These are phyloP conservation scores for Drosophila leontia DNA, from an alignment of 1,140 invertebrate genomes.

Conservation along the genomic window DNA sequence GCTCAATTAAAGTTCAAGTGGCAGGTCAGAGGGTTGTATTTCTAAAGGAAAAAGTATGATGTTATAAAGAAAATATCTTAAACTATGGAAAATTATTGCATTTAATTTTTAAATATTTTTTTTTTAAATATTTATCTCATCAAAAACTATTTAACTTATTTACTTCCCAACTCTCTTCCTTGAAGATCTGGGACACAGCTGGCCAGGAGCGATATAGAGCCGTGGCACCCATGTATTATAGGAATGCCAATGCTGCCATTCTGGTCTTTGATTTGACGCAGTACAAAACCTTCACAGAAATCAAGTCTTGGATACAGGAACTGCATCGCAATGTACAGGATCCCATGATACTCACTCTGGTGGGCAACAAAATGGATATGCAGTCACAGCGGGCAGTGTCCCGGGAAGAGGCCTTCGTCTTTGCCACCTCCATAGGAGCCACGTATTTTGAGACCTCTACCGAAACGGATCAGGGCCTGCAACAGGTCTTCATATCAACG, in stretches of 20 bases:
- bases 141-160: background rate
- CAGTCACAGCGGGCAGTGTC: slow-evolving; percentile 87
- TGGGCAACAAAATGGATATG: slow-evolving; percentile 94
- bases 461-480: slow-evolving; percentile 89
- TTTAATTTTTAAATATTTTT: too few species aligned
- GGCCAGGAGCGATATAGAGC: slow-evolving; percentile 94
- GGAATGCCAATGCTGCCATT: slow-evolving; percentile 94
- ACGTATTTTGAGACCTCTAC: slow-evolving; percentile 94
- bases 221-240: slow-evolving; percentile 96
- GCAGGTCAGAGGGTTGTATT: background rate
- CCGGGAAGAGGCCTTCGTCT: slow-evolving; percentile 89
- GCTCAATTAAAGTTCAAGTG: slow-evolving; percentile 72
- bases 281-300: slow-evolving; percentile 89
- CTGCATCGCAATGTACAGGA: slow-evolving; percentile 91
- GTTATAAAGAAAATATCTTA: too few species aligned
- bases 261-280: slow-evolving; percentile 95
- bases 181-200: slow-evolving; percentile 95
- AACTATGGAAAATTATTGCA: too few species aligned
- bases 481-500: slow-evolving; percentile 89
- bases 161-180: background rate
- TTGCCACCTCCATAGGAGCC: slow-evolving; percentile 93
- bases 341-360: slow-evolving; percentile 91
- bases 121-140: too few species aligned
- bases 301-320: slow-evolving; percentile 93
- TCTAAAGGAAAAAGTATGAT: background rate